phyloP scores from a whole-genome alignment of 2,113 vertebrate genomes.

The Cyprinodon brontotheroides region DNA sequence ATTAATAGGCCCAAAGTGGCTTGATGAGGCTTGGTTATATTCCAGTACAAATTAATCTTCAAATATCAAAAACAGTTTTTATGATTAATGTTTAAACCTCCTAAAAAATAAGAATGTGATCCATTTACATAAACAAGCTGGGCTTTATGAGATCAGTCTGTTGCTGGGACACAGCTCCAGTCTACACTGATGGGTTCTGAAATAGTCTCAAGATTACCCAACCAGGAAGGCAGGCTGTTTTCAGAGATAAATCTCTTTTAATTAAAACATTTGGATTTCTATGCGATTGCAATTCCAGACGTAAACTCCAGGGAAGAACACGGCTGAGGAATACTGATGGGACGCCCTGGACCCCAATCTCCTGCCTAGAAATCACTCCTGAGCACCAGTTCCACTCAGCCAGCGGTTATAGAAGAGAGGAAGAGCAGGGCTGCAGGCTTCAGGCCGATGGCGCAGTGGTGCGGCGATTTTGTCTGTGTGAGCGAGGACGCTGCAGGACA shows the following conservation, averaged over 20 bases:
- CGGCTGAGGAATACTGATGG: constrained; percentile 35
- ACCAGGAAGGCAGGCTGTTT: not conserved
- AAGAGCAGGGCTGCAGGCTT: constrained; percentile 24
- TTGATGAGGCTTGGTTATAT: not conserved
- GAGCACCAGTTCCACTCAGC: constrained; percentile 41
- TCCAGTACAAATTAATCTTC: not conserved
- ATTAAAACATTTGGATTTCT: not conserved
- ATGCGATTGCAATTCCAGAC: not conserved
- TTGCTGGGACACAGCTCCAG: constrained; percentile 26
- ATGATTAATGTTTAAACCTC: not conserved
- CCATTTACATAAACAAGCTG: not conserved
- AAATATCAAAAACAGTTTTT: not conserved
- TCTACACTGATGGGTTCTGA: constrained; percentile 33
- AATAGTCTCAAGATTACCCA: not conserved
- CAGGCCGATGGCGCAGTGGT: constrained; percentile 23
- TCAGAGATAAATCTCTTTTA: not conserved
- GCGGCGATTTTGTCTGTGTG: not conserved
- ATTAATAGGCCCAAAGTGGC: no score
- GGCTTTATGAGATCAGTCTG: not conserved
- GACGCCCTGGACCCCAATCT: constrained; percentile 37
- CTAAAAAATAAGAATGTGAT: constrained; percentile 1
- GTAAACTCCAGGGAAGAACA: constrained; percentile 3
- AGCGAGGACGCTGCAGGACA: constrained; percentile 45
- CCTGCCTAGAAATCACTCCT: constrained; percentile 31
- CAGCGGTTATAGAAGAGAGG: constrained; percentile 15